These are phyloP conservation scores for Leptocoma aspasia DNA, from an alignment of 2,113 vertebrate species.

Conservation along the genomic window DNA sequence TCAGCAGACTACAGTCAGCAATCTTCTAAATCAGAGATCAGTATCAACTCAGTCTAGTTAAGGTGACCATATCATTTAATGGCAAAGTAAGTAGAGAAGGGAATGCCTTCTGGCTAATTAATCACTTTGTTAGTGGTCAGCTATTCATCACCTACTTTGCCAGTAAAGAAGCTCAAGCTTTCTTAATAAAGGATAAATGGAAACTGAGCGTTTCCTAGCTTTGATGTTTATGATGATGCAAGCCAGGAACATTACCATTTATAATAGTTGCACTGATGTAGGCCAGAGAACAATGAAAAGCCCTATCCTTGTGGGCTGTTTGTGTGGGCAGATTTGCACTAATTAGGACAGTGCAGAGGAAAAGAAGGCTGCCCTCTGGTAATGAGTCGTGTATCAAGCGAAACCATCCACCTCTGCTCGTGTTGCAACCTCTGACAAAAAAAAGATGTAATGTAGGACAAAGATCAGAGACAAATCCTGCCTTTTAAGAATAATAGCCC, in stretches of 20 bases:
- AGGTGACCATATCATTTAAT: neutral
- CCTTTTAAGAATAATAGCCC: slow-evolving; percentile 10
- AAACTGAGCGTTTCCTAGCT: neutral
- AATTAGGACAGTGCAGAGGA: neutral
- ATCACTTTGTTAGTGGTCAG: neutral
- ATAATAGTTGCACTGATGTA: neutral
- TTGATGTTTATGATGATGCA: neutral
- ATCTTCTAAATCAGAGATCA: neutral
- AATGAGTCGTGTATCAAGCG: neutral
- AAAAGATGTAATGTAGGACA: neutral
- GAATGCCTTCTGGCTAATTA: neutral
- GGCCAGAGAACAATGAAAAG: neutral
- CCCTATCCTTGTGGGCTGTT: neutral
- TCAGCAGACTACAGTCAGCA: neutral
- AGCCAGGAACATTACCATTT: neutral
- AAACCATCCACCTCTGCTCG: neutral
- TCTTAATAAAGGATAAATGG: neutral
- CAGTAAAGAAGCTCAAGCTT: neutral
- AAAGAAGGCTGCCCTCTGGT: neutral
- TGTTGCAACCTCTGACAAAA: neutral
- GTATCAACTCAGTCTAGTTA: neutral
- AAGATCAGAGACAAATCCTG: slow-evolving; percentile 26
- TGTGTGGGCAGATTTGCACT: neutral
- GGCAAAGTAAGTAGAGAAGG: neutral
- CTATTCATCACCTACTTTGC: neutral